Base-by-base conservation (phyloP, 2,888 invertebrate species). In the Apamea monoglypha region DNA sequence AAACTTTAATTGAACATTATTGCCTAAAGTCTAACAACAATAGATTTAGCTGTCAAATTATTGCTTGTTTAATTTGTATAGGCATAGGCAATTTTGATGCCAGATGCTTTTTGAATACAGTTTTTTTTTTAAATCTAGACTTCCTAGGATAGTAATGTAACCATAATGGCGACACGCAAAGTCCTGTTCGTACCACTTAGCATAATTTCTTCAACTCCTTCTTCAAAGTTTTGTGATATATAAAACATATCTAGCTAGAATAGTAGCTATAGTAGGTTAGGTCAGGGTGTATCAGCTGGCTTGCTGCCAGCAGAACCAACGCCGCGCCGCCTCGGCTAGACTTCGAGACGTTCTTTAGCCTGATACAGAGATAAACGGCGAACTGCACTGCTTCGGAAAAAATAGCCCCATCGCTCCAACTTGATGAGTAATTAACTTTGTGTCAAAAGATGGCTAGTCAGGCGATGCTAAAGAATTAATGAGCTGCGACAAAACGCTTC, bases 311-410 rank as follows among this genome's bases (percentile, higher is more conserved):
- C 81, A 74, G 53, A 47, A 32, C 63, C 80, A 89, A 82, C 87
- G 85, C 76, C 86, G 87, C 89, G 88, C 88, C 91, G 86, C 88
- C 80, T 80, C 82, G 91, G 83, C 92, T 91, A 91, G 91, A 91
- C 92, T 91, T 81, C 77, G 86, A 89, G 91, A 89, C 91, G 88
- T 88, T 87, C 89, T 88, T 88, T 88, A 81, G 86, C 87, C 85
- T 85, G 92, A 94, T 93, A 87, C 86, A 91, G 86, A 93, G 91
- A 94, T 93, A 93, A 93, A 91, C 88, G 83, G 80, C 86, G 87
- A 88, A 90, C 91, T 89, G 90, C 81, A 87, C 61, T 82, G 83
- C 88, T 89, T n/a, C 74, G 80, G 85, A 87, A 90, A 90, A 91
- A 91, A 91, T 88, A 87, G 85, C 81, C 78, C 73, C 83, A 85